phyloP scores from a whole-genome alignment of 1,140 invertebrate genomes.

The Bombus breviceps region DNA sequence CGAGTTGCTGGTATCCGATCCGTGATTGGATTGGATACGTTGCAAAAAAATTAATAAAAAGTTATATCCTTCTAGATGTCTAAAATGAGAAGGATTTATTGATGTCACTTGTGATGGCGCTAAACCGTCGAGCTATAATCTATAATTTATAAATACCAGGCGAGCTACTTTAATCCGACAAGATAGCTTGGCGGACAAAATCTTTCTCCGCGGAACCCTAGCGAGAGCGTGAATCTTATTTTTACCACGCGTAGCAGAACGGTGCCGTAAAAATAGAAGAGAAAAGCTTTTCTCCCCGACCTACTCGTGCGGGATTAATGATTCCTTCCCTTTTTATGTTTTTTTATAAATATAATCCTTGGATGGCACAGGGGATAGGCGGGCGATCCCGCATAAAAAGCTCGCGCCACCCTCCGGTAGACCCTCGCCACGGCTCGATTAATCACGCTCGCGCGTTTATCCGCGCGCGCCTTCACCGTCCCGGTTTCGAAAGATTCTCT shows the following conservation, averaged over 20 bases:
- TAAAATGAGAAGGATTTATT: too few relatives aligned
- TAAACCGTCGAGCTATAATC: too few relatives aligned
- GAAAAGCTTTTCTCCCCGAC: conserved; percentile 44
- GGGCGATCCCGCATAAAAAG: conserved; percentile 36
- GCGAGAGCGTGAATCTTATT: conserved; percentile 50
- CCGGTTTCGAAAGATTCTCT: conserved; percentile 19
- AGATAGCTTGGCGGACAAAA: conserved; percentile 7
- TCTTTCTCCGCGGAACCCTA: neutral
- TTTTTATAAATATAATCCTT: conserved; percentile 50
- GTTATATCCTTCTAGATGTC: too few relatives aligned
- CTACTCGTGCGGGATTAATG: conserved; percentile 61
- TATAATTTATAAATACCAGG: neutral
- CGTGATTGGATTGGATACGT: too few relatives aligned
- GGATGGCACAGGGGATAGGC: neutral
- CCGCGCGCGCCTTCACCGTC: neutral
- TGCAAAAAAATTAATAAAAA: too few relatives aligned
- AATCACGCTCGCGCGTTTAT: conserved; percentile 34
- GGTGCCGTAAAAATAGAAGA: conserved; percentile 53
- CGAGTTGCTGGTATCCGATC: too few relatives aligned
- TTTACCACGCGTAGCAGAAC: conserved; percentile 51
- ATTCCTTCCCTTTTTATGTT: conserved; percentile 33
- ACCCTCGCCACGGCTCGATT: conserved; percentile 27
- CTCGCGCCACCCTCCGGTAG: conserved; percentile 36
- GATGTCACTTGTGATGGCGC: too few relatives aligned
- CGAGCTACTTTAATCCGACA: conserved; percentile 12